Conservation (phyloP, 2,888 invertebrate genomes). For the Idaea straminata region DNA sequence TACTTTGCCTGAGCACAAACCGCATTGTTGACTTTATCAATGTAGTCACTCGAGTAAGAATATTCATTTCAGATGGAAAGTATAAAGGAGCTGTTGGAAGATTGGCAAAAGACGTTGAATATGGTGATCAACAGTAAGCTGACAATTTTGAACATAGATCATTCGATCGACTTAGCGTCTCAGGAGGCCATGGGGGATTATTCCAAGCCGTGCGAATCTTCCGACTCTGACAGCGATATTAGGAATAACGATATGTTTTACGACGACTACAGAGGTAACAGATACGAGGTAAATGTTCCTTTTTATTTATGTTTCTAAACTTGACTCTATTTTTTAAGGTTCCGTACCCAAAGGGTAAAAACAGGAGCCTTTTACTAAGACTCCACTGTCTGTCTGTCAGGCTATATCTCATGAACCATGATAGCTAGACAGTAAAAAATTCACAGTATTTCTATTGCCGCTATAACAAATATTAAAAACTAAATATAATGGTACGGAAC, state of each 20-base stretch:
- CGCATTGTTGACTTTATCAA: not conserved
- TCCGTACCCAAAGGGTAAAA: not conserved
- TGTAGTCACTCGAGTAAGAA: not conserved
- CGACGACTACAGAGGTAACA: conserved; percentile 44
- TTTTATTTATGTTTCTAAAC: not conserved
- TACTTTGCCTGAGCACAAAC: not conserved
- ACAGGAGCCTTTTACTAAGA: no score
- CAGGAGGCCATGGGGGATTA: conserved; percentile 67
- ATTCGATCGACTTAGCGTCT: conserved; percentile 50
- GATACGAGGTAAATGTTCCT: not conserved
- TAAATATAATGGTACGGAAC: no score
- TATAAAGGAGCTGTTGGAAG: conserved; percentile 60
- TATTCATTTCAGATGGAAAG: conserved; percentile 55
- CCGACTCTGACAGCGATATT: conserved; percentile 55
- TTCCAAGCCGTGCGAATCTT: conserved; percentile 52
- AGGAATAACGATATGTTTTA: conserved; percentile 39
- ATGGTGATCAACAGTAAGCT: conserved; percentile 60
- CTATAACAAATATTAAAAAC: no score
- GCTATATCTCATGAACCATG: no score
- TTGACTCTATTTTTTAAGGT: conserved; percentile 8
- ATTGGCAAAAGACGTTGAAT: conserved; percentile 65
- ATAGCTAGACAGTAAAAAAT: no score
- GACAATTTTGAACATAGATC: conserved; percentile 48
- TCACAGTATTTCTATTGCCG: no score
- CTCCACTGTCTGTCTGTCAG: no score